Evolutionary conservation across 2,797 vertebrate species (phyloP).

Genomic region (Myiothlypis chrysogaster): DNA sequence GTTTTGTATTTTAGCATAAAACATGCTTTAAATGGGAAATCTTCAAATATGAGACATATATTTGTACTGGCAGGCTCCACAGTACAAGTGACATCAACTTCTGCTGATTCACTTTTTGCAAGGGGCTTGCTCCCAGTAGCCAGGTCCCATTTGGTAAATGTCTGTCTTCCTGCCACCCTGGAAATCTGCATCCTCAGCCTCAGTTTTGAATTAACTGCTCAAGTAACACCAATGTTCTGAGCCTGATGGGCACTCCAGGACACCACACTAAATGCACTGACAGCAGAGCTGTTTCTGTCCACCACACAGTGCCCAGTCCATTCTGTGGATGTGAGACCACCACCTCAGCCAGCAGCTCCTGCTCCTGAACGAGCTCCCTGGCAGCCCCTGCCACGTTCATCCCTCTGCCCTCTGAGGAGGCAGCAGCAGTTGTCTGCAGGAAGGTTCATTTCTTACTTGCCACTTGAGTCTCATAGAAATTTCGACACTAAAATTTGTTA

Average conservation of each 20-base stretch:
- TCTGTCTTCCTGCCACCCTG: neutral
- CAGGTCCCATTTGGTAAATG: neutral
- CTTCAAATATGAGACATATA: neutral
- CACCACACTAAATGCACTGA: neutral
- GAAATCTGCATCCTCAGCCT: neutral
- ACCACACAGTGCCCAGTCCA: neutral
- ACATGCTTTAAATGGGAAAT: neutral
- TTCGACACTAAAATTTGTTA: neutral
- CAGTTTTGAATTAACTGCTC: neutral
- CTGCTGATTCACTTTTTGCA: neutral
- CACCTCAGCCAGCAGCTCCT: neutral
- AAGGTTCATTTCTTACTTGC: neutral
- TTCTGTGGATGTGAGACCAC: accelerated
- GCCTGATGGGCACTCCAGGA: neutral
- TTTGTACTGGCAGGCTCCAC: neutral
- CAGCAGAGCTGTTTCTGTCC: neutral
- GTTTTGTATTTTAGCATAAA: neutral
- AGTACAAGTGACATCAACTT: neutral
- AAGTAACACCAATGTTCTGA: neutral
- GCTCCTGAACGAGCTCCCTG: neutral
- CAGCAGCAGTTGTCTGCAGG: neutral
- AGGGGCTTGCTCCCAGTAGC: neutral
- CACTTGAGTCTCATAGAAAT: neutral
- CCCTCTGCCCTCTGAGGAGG: neutral
- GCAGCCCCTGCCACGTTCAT: neutral